Conservation (phyloP, 2,797 vertebrate genomes). For the Trichosurus vulpecula region DNA sequence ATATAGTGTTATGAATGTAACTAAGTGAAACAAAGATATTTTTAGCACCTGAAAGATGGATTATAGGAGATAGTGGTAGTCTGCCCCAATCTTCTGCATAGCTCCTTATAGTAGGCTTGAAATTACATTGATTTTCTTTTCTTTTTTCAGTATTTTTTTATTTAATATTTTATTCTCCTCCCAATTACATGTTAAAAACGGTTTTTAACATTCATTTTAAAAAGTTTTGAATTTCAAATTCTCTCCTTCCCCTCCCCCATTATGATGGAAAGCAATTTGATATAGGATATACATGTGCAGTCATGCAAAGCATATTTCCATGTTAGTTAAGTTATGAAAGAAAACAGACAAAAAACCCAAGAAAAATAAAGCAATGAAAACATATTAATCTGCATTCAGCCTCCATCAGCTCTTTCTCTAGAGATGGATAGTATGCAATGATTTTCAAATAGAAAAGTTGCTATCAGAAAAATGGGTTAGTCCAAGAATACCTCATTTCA, state of each 20-base stretch:
- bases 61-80: neutral
- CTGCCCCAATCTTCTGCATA: neutral
- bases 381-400: neutral
- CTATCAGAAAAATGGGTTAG: neutral
- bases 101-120: neutral
- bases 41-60: neutral
- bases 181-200: neutral
- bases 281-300: neutral
- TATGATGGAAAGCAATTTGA: neutral
- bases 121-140: neutral
- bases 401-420: neutral
- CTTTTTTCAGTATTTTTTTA: neutral
- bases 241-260: neutral
- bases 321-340: neutral
- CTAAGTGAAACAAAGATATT: neutral
- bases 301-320: neutral
- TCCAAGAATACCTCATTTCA: neutral
- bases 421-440: neutral
- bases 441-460: neutral
- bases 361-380: neutral
- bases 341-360: neutral
- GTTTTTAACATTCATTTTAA: neutral
- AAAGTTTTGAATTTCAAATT: neutral
- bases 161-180: neutral
- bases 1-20: neutral